Evolutionary conservation across 23 tunicate genomes (phyloP).

Genomic region (Trididemnum clinides): DNA sequence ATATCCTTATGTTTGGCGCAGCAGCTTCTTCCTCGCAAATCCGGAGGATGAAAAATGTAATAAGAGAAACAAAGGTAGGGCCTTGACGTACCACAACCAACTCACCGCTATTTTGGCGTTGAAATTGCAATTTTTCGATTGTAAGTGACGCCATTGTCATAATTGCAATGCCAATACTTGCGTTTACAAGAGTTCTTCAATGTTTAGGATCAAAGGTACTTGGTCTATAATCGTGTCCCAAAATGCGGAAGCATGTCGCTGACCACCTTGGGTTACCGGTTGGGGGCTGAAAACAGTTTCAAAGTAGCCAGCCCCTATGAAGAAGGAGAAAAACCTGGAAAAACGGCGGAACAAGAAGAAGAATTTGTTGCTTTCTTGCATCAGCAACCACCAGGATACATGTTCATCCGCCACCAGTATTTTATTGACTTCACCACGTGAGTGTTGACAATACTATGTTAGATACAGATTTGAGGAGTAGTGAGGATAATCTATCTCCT

Average conservation of each 20-base stretch:
- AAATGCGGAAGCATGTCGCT: constrained; percentile 97
- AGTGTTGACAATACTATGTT: neutral
- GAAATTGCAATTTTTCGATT: too few species aligned
- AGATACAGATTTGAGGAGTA: too few species aligned
- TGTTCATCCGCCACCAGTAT: constrained; percentile 95
- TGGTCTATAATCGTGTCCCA: constrained; percentile 96
- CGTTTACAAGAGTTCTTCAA: too few species aligned
- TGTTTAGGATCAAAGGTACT: constrained; percentile 54
- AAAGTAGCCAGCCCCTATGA: constrained; percentile 85
- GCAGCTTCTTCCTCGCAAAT: too few species aligned
- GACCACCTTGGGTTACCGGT: constrained; percentile 77
- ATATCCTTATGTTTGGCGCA: too few species aligned
- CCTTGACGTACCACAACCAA: too few species aligned
- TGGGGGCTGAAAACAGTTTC: constrained; percentile 76
- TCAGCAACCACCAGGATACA: constrained; percentile 59
- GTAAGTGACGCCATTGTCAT: too few species aligned
- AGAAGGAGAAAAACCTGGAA: constrained; percentile 87
- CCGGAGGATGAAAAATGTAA: too few species aligned
- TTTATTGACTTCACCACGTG: constrained; percentile 89
- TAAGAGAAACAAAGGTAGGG: too few species aligned
- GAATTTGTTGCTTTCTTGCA: constrained; percentile 68
- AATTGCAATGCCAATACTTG: too few species aligned
- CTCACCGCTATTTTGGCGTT: too few species aligned
- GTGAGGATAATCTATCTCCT: too few species aligned
- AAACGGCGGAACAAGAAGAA: constrained; percentile 55